Percentiles rank a stretch among this genome's conserved stretches.
Evolutionary conservation across 2,888 invertebrate species (phyloP).

Genomic region (Coecobrya sp.): DNA sequence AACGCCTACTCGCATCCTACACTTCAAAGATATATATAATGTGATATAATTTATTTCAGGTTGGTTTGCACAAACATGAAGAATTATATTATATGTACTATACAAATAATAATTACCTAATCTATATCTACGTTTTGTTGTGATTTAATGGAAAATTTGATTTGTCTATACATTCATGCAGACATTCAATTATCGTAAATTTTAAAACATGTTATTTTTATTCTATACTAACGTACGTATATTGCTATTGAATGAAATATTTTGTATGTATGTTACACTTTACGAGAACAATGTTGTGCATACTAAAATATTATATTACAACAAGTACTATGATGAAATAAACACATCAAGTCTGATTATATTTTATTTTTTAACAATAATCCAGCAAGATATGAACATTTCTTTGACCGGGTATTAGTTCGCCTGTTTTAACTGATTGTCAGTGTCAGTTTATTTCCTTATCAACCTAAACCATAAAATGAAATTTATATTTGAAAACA

Average conservation of each 20-base stretch:
- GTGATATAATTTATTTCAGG: slow-evolving; percentile 78
- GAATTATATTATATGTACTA: slow-evolving; percentile 12
- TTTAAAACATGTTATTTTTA: not conserved
- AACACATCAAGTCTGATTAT: slow-evolving; percentile 68
- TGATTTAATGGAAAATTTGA: not conserved
- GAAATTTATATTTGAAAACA: too few species aligned
- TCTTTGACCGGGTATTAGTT: slow-evolving; percentile 79
- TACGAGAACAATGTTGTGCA: not conserved
- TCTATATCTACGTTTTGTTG: not conserved
- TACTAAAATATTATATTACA: slow-evolving; percentile 17
- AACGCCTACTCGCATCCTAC: not conserved
- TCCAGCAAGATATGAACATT: slow-evolving; percentile 10
- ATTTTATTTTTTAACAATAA: slow-evolving; percentile 45
- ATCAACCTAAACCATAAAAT: not conserved
- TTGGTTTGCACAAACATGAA: not conserved
- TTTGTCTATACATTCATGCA: not conserved
- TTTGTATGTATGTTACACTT: not conserved
- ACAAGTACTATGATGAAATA: slow-evolving; percentile 39
- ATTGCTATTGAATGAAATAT: not conserved
- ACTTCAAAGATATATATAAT: slow-evolving; percentile 48
- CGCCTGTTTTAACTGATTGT: slow-evolving; percentile 81
- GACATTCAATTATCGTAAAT: not conserved
- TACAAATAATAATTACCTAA: not conserved
- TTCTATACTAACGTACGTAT: not conserved
- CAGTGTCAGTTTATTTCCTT: slow-evolving; percentile 13